A percentile compares a stretch with the other conserved stretches of the same genome.
phyloP scores from a whole-genome alignment of 2,113 vertebrate species.

The Haemorhous mexicanus region DNA sequence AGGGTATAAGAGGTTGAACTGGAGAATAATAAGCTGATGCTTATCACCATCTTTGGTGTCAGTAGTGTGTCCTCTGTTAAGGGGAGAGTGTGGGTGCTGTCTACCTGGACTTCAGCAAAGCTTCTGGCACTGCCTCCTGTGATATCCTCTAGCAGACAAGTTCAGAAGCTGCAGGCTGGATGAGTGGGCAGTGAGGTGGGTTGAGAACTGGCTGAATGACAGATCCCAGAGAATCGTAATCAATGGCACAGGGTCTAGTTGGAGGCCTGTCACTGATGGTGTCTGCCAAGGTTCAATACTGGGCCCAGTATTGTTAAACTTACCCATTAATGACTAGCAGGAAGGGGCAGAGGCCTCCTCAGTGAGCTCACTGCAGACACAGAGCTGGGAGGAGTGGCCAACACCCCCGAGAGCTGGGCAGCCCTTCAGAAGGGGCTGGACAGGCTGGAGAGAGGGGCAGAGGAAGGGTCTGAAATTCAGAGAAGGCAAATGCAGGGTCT shows the following conservation, averaged over 20 bases:
- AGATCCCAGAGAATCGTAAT: not conserved
- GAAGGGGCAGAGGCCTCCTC: not conserved
- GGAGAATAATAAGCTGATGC: not conserved
- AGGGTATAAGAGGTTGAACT: not conserved
- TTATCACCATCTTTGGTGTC: not conserved
- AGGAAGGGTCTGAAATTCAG: not conserved
- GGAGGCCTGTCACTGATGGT: no score
- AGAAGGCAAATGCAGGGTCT: not conserved
- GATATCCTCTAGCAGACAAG: not conserved
- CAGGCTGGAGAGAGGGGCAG: not conserved
- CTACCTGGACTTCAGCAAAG: not conserved
- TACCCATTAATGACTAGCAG: fast-evolving
- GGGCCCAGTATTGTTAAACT: not conserved
- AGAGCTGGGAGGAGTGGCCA: not conserved
- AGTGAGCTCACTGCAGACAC: not conserved
- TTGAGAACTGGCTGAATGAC: not conserved
- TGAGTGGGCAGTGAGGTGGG: not conserved
- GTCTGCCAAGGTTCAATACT: not conserved
- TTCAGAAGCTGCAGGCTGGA: not conserved
- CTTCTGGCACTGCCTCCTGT: not conserved
- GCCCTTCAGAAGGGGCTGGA: not conserved
- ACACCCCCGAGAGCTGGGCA: not conserved
- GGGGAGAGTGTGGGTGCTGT: no score
- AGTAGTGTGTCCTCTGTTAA: not conserved
- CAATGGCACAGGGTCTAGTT: no score